Evolutionary conservation across 2,113 vertebrate genomes (phyloP).

Genomic region (Eidolon helvum): DNA sequence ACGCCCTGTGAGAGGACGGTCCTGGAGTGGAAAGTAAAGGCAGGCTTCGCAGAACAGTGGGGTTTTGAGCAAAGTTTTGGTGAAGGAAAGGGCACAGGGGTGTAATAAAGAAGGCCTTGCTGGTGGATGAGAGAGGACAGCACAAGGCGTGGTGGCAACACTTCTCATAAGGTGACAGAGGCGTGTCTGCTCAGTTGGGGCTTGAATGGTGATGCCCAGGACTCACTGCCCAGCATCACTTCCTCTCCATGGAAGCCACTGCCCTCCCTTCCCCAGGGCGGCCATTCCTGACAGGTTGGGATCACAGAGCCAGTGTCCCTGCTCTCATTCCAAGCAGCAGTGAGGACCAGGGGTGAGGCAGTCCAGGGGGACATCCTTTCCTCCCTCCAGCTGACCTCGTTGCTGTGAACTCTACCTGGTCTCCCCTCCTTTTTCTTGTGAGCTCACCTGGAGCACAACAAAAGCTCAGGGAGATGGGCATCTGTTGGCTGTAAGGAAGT

Average conservation of each 20-base stretch:
- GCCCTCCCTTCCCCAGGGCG: background rate
- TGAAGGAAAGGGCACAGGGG: background rate
- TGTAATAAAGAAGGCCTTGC: background rate
- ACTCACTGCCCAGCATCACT: background rate
- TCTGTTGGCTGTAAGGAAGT: background rate
- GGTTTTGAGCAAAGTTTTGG: background rate
- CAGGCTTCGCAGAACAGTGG: background rate
- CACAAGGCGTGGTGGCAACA: background rate
- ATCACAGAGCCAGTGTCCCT: background rate
- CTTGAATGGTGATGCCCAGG: background rate
- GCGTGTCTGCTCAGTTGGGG: background rate
- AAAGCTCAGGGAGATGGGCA: background rate
- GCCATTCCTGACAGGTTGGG: background rate
- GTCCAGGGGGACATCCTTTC: background rate
- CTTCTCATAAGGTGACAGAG: fast-evolving
- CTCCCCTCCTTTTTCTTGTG: background rate
- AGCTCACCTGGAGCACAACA: background rate
- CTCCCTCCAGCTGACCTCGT: fast-evolving
- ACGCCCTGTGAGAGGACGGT: background rate
- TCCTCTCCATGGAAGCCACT: background rate
- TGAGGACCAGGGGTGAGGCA: background rate
- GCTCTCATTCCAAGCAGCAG: background rate
- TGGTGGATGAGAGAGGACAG: background rate
- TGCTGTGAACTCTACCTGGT: background rate
- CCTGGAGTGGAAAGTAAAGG: background rate